A percentile compares a stretch with the other conserved stretches of the same genome.
phyloP scores from a whole-genome alignment of 2,113 vertebrate genomes.

The Ursus arctos region DNA sequence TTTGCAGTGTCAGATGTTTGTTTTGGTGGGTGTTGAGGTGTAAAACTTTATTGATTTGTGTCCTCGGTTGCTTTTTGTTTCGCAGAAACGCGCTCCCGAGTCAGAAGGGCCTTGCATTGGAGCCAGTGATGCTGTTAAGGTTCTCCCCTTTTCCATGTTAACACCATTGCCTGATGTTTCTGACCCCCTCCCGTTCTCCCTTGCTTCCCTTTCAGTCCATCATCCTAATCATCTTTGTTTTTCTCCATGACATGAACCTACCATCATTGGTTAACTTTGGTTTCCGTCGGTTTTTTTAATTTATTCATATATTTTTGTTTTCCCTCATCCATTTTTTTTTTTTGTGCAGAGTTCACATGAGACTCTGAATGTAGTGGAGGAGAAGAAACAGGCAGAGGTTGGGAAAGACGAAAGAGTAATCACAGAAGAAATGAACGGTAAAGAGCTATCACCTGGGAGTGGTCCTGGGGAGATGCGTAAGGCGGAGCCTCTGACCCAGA shows the following conservation, averaged over 20 bases:
- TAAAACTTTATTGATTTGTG: conserved; percentile 88
- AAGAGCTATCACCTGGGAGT: conserved; percentile 86
- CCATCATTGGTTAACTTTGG: conserved; percentile 86
- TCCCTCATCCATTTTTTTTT: conserved; percentile 82
- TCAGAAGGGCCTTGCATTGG: conserved; percentile 91
- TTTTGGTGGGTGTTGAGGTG: conserved; percentile 67
- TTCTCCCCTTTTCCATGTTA: conserved; percentile 89
- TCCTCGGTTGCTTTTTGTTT: conserved; percentile 93
- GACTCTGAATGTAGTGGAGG: conserved; percentile 92
- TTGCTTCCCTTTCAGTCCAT: conserved; percentile 86
- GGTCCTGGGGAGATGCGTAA: conserved; percentile 86
- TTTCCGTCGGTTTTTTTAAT: conserved; percentile 82
- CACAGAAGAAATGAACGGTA: conserved; percentile 93
- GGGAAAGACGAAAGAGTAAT: conserved; percentile 95
- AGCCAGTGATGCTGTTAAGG: conserved; percentile 94
- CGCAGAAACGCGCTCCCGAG: conserved; percentile 91
- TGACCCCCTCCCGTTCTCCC: conserved; percentile 82
- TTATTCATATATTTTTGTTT: conserved; percentile 90
- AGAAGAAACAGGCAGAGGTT: conserved; percentile 94
- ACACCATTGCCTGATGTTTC: conserved; percentile 82
- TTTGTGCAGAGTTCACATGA: conserved; percentile 94
- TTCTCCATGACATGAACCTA: conserved; percentile 86
- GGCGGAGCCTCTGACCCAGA: conserved; percentile 87
- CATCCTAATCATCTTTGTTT: conserved; percentile 86
- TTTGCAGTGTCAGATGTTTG: conserved; percentile 74